Evolutionary conservation across 2,797 vertebrate species (phyloP), one percentile per base, ranked within the genome.

Genomic region (Margarornis squamiger): DNA sequence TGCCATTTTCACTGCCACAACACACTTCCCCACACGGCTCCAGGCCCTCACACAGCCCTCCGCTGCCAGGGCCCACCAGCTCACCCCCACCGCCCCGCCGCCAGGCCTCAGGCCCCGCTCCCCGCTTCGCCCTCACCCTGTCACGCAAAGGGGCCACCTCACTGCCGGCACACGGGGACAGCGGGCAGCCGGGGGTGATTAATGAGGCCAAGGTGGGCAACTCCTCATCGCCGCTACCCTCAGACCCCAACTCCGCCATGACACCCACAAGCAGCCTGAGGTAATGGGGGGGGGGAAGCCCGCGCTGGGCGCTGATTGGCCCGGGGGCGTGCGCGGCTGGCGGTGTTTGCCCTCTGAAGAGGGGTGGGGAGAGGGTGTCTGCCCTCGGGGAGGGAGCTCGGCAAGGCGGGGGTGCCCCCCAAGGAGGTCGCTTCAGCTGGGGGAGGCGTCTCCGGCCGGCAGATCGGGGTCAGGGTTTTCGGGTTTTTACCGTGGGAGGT

Each of bases 121-220:
- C 41, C 24, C 78, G 58, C 48, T 84, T 98, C 75, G 94, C 92
- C 88, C 97, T 95, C 20, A 99, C 95, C 81, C 98, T 98, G 73
- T 98, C 94, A 7, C 96, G 91, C 76, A 99, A 95, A 30, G 98
- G 98, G 59, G 97, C 63, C 11, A 98, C 55, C 3, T 97, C 77
- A 19, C 39, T 43, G 7, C 15, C 21, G 2, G 72, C 41, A 39
- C 76, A 38, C 0, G 41, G 51, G 6, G 54, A 52, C 14, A 26
- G 43, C 16, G 94, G 92, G 14, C 73, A 87, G 70, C 23, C 21
- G 21, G 45, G 21, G 45, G 20, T 12, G 45, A 46, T 22, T 8
- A 46, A 46, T 22, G 45, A 98, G 86, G 98, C 73, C 38, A 98
- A 98, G 3, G 96, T 80, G 2, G 99, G 99, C 27, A 99, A 54